A percentile compares a stretch with the other conserved stretches of the same genome.
These are phyloP conservation scores for Odobenus rosmarus DNA, from an alignment of 2,113 vertebrate species.

Conservation along the genomic window DNA sequence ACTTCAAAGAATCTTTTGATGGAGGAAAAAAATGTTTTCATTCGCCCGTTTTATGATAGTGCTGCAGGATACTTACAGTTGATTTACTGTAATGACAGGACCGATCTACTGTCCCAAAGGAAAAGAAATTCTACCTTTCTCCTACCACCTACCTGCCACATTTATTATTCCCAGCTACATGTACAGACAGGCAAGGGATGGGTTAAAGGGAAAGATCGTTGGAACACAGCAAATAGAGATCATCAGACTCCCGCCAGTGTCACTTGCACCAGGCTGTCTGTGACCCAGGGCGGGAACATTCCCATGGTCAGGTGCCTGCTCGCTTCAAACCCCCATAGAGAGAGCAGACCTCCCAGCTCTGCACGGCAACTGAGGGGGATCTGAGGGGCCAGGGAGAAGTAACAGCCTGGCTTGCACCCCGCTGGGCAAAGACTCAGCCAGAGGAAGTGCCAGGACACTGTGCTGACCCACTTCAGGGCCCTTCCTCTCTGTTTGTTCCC, in stretches of 20 bases:
- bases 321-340: neutral
- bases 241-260: neutral
- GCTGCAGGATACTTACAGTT: slow-evolving; percentile 61
- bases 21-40: slow-evolving; percentile 71
- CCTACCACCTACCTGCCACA: slow-evolving; percentile 36
- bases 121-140: slow-evolving; percentile 58
- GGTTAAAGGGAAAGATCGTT: slow-evolving; percentile 62
- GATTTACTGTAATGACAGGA: slow-evolving; percentile 67
- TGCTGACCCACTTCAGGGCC: slow-evolving; percentile 75
- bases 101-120: slow-evolving; percentile 51
- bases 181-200: neutral
- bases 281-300: slow-evolving; percentile 56
- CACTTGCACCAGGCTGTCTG: slow-evolving; percentile 26
- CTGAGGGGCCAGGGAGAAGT: slow-evolving; percentile 31
- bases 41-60: slow-evolving; percentile 69
- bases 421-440: slow-evolving; percentile 62
- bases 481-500: slow-evolving; percentile 79
- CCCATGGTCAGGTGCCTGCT: slow-evolving; percentile 77
- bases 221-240: neutral
- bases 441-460: slow-evolving; percentile 78
- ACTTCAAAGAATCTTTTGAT: slow-evolving; percentile 77
- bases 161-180: slow-evolving; percentile 37
- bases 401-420: slow-evolving; percentile 65
- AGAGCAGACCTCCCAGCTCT: slow-evolving; percentile 76
- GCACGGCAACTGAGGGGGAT: neutral